These are phyloP conservation scores for Sigmodon hispidus DNA, from an alignment of 2,113 vertebrate genomes.

Conservation along the genomic window DNA sequence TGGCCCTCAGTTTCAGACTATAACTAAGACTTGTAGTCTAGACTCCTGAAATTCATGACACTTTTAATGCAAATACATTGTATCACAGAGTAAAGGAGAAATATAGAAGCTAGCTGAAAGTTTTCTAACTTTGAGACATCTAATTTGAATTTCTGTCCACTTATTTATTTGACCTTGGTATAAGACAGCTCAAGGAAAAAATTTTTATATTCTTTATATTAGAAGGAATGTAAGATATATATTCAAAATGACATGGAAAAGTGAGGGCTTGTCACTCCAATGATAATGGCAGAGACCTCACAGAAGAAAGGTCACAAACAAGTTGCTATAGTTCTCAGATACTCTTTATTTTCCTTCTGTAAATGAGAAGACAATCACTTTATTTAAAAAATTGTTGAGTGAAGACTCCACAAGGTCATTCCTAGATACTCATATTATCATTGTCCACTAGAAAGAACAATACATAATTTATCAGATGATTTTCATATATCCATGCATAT, in stretches of 20 bases:
- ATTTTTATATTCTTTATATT: neutral
- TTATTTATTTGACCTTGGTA: neutral
- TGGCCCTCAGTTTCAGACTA: neutral
- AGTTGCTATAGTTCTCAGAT: neutral
- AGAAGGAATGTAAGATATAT: neutral
- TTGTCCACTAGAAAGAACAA: neutral
- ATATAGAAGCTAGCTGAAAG: neutral
- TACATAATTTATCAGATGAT: conserved; percentile 37
- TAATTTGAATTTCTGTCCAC: neutral
- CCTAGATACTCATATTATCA: neutral
- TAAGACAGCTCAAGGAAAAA: neutral
- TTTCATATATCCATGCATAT: conserved; percentile 36
- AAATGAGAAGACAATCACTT: neutral
- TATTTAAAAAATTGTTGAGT: neutral
- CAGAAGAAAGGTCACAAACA: neutral
- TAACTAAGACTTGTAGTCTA: neutral
- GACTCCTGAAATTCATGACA: neutral
- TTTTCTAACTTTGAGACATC: neutral
- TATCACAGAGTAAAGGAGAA: neutral
- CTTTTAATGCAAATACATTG: neutral
- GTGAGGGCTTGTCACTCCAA: neutral
- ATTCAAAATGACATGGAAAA: neutral
- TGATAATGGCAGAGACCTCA: neutral
- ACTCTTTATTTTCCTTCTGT: neutral
- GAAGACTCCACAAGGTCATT: neutral